Base-by-base conservation (phyloP, 2,113 vertebrate species). In the Nansenia antarctica region DNA sequence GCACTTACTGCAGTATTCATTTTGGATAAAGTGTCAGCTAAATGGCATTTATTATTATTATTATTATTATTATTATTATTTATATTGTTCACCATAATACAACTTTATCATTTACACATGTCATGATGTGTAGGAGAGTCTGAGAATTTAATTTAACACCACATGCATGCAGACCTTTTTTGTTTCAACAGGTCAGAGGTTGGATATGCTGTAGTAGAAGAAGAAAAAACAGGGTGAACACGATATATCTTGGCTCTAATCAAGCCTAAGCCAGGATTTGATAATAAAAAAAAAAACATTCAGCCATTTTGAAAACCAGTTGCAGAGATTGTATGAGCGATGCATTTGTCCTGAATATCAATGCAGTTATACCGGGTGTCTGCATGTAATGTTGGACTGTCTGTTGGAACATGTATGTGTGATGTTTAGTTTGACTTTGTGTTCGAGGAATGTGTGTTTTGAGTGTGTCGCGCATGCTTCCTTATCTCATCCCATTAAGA, bases 401-500 rank as follows among this genome's bases (percentile, higher is more conserved):
- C n/a, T n/a, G 55, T 31, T 14, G 5, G 14, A 30, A 15, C 24
- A 58, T 58, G 14, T 7, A 18, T 31, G 27, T 30, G 24, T 26
- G 9, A 11, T 55, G 55, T 58, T 31, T 31, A 6, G 14, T 15
- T 30, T 12, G 54, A 12, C 12, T 12, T 5, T 54, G 55, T 5
- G 29, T 30, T 26, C 30, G 29, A 18, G n/a, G 42, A 30, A 18
- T 31, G 27, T 20, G 58, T 30, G 29, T 30, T 9, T 57, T 29
- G 15, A 14, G 30, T 59, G 15, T 59, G 30, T 34, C 34, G 18
- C 22, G 34, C 22, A 22, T 49, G 9, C 20, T n/a, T 27, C 32
- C 42, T 55, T 24, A 67, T 35, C 27, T 55, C 18, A 52, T 65
- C 63, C 31, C 18, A 53, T 65, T 65, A 52, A 52, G 27, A 52